Base-by-base conservation (phyloP, 2,113 vertebrate species). In the Trichechus manatus region DNA sequence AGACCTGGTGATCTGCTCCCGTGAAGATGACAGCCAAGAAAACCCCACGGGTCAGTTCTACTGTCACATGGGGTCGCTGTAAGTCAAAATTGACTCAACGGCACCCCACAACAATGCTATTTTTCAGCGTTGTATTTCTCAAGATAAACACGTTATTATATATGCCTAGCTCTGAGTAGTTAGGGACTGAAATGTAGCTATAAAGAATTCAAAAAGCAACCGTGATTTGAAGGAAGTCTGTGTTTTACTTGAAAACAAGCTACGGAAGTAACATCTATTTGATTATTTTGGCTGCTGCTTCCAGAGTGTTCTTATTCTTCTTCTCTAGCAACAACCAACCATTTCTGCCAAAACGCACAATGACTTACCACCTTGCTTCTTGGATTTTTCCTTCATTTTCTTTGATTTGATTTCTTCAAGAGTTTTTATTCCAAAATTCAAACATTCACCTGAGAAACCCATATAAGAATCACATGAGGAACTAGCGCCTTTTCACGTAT, bases 401-500 rank as follows among this genome's bases (percentile, higher is more conserved):
- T 99, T 99, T 98, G 99, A 96, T 72, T 99, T 99, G 95, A 99
- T 99, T 98, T 99, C 99, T 96, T 99, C 99, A 82, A 99, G 97
- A 22, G 99, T 99, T 98, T 99, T 99, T 91, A 99, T 99, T 87
- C 99, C 99, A 47, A 99, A 99, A 98, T 99, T 99, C 91, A 99
- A 98, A 6, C 95, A 97, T 91, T 99, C 99, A 85, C 98, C 99
- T 99, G 96, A 64, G 93, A 97, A 97, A 56, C 39, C 1, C 93
- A 78, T 97, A 79, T 0, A 19, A 4, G 59, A 81, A 93, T 64
- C 81, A 72, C 1, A 44, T 89, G 50, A 97, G 68, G 61, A 91
- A 89, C 47, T 19, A 93, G 9, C 27, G 42, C 11, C 15, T 56
- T 91, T 78, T 44, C 11, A 68, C 25, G 47, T 90, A 5, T 94